A percentile compares a stretch with the other conserved stretches of the same genome.
Evolutionary conservation across 1,140 invertebrate species (phyloP).

Genomic region (Teleogryllus occipitalis): DNA sequence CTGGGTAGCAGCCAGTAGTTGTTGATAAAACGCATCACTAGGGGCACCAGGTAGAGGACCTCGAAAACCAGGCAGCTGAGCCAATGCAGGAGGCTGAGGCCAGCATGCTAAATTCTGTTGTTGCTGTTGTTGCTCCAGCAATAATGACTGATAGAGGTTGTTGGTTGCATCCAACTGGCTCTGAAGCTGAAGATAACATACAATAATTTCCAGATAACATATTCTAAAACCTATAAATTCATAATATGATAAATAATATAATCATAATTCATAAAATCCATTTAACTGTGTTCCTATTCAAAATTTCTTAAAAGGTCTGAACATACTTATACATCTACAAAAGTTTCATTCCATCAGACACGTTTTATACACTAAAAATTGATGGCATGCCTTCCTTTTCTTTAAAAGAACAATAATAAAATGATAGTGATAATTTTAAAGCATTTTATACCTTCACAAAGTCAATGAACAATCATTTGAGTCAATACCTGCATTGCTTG

Average conservation of each 20-base stretch:
- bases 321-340: too few species aligned
- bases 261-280: too few species aligned
- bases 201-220: too few species aligned
- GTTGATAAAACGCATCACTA: slow-evolving; percentile 14
- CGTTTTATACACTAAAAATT: too few species aligned
- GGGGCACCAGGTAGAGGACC: neutral
- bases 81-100: neutral
- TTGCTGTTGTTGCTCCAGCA: slow-evolving; percentile 22
- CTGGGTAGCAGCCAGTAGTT: slow-evolving; percentile 23
- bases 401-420: too few species aligned
- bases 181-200: slow-evolving; percentile 18
- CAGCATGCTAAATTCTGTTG: neutral
- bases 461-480: neutral
- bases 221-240: too few species aligned
- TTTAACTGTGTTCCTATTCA: too few species aligned
- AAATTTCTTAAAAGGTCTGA: too few species aligned
- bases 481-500: slow-evolving; percentile 19
- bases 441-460: neutral
- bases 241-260: too few species aligned
- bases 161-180: slow-evolving; percentile 26
- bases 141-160: slow-evolving; percentile 24
- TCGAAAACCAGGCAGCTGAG: neutral
- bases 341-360: too few species aligned
- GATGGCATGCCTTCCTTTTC: too few species aligned
- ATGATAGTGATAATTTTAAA: too few species aligned